These are phyloP conservation scores for Pseudocheirus occidentalis DNA, from an alignment of 2,797 vertebrate genomes.

Conservation along the genomic window DNA sequence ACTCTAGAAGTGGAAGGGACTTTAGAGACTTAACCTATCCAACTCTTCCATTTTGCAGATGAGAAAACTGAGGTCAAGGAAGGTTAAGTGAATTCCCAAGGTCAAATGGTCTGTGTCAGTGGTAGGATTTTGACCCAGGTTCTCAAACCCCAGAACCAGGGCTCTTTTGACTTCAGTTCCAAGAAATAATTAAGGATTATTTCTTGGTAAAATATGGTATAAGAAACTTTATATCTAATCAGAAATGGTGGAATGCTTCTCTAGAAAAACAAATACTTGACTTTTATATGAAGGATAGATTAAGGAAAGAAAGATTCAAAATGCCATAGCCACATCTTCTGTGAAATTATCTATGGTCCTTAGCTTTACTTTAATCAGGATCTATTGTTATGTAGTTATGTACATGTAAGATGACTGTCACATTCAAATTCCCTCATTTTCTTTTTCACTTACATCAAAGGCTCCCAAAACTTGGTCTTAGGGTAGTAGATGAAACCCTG, in stretches of 20 bases:
- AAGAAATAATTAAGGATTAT: neutral
- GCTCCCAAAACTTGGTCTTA: slow-evolving; percentile 46
- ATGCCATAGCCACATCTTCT: neutral
- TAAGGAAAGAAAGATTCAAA: neutral
- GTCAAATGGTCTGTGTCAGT: neutral
- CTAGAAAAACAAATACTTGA: neutral
- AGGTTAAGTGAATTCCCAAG: neutral
- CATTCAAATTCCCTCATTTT: neutral
- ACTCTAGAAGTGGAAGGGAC: neutral
- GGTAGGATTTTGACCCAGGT: neutral
- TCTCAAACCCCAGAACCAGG: neutral
- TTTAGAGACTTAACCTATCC: neutral
- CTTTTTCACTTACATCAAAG: slow-evolving; percentile 54
- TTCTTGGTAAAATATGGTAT: neutral
- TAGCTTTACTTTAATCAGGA: neutral
- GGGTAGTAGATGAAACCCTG: slow-evolving; percentile 56
- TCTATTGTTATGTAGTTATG: neutral
- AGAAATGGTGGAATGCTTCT: neutral
- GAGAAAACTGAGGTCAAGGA: neutral
- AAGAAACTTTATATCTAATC: neutral
- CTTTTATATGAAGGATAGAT: neutral
- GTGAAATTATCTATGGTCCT: neutral
- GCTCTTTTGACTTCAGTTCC: neutral
- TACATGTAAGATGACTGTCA: neutral
- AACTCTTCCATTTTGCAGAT: neutral